Base-by-base conservation (phyloP, 1,140 invertebrate species). In the Diploscapter pachys region DNA sequence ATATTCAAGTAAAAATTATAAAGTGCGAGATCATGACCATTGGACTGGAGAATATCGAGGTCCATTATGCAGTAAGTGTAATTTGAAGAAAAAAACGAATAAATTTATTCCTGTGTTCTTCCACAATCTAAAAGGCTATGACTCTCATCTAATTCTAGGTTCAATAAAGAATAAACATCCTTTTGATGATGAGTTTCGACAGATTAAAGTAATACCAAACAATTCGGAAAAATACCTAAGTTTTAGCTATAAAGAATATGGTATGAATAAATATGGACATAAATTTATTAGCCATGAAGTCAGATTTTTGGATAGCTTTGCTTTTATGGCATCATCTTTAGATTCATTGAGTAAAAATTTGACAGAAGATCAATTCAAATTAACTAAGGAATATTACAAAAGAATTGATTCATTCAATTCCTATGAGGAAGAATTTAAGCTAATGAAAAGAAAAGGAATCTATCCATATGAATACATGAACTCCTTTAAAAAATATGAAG, bases 391-490 rank as follows among this genome's bases (percentile, higher is more conserved):
- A 31, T 74, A 50, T 55, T 74, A 69, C 49, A 72, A 72, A 31
- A 13, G 63, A n/a, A n/a, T n/a, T n/a, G n/a, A n/a, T n/a, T n/a
- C n/a, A n/a, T n/a, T n/a, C n/a, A n/a, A n/a, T n/a, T n/a, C n/a
- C n/a, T n/a, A n/a, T 72, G 73, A 69, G 5, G 50, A 74, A 6
- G 9, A 4, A 3, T 74, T 74, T 31, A 8, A 78, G 31, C 59
- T 79, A n/a, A n/a, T 83, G 11, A 56, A 73, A 4, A 66, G 74
- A 6, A 85, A 84, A 76, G 81, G 82, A n/a, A 76, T 83, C 6
- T 84, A 82, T 56, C 81, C 81, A 48, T 85, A 85, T 77, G 81
- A 83, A 54, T 84, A 82, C 69, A 78, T 83, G 55, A 75, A 82
- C 69, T 63, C 63, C 3, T 68, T 69, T 48, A 72, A 80, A 6